Evolutionary conservation across 1,140 invertebrate genomes (phyloP), one percentile per base, ranked within the genome.

Genomic region (Stegodyphus mimosarum): DNA sequence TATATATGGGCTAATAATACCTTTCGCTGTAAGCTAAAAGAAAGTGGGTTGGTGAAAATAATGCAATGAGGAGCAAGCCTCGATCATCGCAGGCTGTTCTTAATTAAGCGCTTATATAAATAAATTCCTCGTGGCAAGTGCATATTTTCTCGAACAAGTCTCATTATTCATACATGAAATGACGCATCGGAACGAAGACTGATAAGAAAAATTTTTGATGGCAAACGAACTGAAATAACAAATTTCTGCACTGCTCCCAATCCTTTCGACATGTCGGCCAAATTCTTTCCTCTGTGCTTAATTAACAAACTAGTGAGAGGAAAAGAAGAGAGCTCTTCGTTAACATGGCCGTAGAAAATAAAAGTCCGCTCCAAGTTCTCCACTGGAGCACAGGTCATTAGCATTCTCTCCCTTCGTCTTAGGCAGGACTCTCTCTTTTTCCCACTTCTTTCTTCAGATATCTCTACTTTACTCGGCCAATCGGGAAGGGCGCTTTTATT

Each of bases 201-300:
- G 81, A 84, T 84, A 84, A 84, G 81, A 84, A 84, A 84, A 84
- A 84, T 84, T 84, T 83, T 76, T 84, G 81, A 84, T 84, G 64
- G 60, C 81, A 84, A 84, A 84, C 81, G 81, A 84, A 84, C 81
- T 84, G 81, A 75, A 84, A 84, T 84, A 84, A 84, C 81, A 84
- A 84, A 84, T 84, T 84, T 70, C 63, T 72, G 60, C 63, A 18
- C 72, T 84, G 72, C 81, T 69, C 81, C 13, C 73, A 49, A 84
- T 84, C 76, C 81, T 84, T 84, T 84, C 72, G 78, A 63, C 81
- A 76, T 84, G 81, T 84, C 81, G 73, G 55, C 72, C 72, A 53
- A 76, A 84, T 84, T 84, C 81, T 84, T 84, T 84, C 81, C 72
- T 66, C 55, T 75, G 72, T 67, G 81, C 81, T 84, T 84, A 84